These are phyloP conservation scores for Criorhina ranunculi DNA, from an alignment of 2,888 invertebrate genomes.

Conservation along the genomic window DNA sequence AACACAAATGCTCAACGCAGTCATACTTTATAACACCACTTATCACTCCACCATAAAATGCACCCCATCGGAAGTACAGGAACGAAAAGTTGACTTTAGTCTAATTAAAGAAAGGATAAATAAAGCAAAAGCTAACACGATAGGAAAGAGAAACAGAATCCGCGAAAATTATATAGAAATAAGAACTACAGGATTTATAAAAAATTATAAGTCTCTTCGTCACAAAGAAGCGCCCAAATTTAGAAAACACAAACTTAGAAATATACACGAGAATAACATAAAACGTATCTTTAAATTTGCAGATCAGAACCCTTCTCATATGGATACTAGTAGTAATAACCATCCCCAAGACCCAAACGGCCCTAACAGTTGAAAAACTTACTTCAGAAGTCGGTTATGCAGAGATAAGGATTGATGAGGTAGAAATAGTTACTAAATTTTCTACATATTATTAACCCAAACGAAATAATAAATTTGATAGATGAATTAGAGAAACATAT, in stretches of 20 bases:
- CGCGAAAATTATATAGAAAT: slow-evolving; percentile 7
- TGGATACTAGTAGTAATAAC: no score
- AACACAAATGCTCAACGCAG: neutral
- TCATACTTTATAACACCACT: neutral
- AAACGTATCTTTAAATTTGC: no score
- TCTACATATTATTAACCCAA: no score
- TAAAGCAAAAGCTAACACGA: slow-evolving; percentile 5
- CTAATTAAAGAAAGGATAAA: slow-evolving; percentile 5
- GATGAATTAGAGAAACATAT: no score
- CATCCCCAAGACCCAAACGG: no score
- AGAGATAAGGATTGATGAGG: no score
- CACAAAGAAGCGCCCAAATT: slow-evolving; percentile 5
- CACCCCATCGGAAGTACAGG: neutral
- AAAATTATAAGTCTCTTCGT: slow-evolving; percentile 15
- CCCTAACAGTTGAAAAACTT: no score
- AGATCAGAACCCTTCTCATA: no score
- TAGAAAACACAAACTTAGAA: neutral
- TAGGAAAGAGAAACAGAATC: neutral
- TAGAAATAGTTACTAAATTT: no score
- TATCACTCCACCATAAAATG: slow-evolving; percentile 10
- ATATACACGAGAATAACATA: no score
- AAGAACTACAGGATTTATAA: slow-evolving; percentile 5
- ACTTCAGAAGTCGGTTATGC: no score
- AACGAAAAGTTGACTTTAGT: slow-evolving; percentile 3
- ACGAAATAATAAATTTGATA: no score